phyloP scores from a whole-genome alignment of 2,797 vertebrate genomes.

The Manis javanica region DNA sequence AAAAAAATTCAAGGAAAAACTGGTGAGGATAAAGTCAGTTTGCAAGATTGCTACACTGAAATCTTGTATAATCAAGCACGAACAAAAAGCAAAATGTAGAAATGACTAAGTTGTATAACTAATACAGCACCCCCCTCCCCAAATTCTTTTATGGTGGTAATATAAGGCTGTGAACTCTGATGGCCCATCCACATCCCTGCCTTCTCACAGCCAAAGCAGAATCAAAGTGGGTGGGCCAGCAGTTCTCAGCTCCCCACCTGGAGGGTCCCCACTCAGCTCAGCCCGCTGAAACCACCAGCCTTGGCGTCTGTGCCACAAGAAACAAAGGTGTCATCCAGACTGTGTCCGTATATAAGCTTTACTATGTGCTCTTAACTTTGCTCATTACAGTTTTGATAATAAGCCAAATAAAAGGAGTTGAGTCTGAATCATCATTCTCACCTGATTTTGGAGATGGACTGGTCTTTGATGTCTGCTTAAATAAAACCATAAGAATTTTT shows the following conservation, averaged over 20 bases:
- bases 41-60: not conserved
- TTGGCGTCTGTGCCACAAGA: rapidly evolving
- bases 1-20: not conserved
- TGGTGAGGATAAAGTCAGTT: not conserved
- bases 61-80: not conserved
- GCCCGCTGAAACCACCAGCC: not conserved
- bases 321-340: rapidly evolving
- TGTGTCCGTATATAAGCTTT: rapidly evolving
- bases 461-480: not conserved
- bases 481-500: not conserved
- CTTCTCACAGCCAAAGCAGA: not conserved
- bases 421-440: not conserved
- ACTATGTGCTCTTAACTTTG: no score
- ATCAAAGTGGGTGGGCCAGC: not conserved
- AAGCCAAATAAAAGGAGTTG: not conserved
- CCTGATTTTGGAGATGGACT: not conserved
- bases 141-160: not conserved
- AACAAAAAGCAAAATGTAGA: not conserved
- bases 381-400: not conserved
- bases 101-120: not conserved
- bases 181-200: rapidly evolving
- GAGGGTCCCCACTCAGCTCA: no score
- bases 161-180: no score
- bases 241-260: no score
- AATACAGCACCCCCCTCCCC: no score